Evolutionary conservation across 2,888 invertebrate species (phyloP).

Genomic region (Chydorus sphaericus): DNA sequence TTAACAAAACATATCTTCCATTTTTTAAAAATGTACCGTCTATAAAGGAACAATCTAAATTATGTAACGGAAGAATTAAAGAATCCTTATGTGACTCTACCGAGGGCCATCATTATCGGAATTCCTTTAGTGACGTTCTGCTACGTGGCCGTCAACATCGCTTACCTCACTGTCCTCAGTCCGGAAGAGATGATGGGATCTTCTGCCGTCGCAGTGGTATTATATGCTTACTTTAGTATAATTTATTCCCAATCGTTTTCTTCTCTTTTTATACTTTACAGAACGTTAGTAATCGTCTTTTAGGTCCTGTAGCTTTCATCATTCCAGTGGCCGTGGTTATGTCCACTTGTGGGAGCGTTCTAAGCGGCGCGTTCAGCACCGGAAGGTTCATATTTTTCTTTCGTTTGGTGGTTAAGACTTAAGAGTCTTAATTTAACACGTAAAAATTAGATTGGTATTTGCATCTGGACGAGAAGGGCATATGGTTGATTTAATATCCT

Average conservation of each 20-base stretch:
- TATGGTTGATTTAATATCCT: constrained; percentile 74
- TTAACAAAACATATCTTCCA: constrained; percentile 6
- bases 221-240: too few relatives aligned
- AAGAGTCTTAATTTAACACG: not conserved
- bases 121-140: constrained; percentile 64
- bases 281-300: constrained; percentile 33
- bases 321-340: constrained; percentile 62
- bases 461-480: constrained; percentile 89
- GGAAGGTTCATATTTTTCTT: not conserved
- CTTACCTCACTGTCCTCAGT: constrained; percentile 68
- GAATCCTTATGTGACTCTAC: constrained; percentile 78
- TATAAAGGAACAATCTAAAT: constrained; percentile 82
- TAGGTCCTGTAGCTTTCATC: constrained; percentile 47
- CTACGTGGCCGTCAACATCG: constrained; percentile 69
- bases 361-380: constrained; percentile 24
- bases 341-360: constrained; percentile 62
- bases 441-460: constrained; percentile 53
- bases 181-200: constrained; percentile 44
- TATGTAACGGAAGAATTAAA: constrained; percentile 98
- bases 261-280: too few relatives aligned
- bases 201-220: constrained; percentile 83
- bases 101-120: constrained; percentile 60
- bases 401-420: not conserved
- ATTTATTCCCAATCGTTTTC: too few relatives aligned
- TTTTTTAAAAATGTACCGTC: not conserved